These are phyloP conservation scores for Myotis daubentonii DNA, from an alignment of 2,797 vertebrate species.

Conservation along the genomic window DNA sequence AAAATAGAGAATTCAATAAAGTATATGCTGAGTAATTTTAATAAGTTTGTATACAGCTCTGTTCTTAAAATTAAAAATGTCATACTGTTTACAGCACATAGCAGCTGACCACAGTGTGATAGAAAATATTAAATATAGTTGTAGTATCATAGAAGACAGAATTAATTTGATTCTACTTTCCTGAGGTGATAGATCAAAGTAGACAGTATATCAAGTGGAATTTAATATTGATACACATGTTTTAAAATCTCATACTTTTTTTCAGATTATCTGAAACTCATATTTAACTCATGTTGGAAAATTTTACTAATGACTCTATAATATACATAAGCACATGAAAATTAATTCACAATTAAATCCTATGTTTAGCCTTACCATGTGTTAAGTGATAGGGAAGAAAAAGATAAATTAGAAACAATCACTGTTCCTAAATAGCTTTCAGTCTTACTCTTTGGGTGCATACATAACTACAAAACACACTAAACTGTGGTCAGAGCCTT, in stretches of 20 bases:
- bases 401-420: neutral
- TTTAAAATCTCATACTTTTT: neutral
- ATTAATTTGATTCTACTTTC: neutral
- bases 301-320: neutral
- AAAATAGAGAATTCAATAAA: neutral
- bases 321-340: neutral
- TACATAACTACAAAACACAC: neutral
- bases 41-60: neutral
- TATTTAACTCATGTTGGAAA: neutral
- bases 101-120: neutral
- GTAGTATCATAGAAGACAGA: neutral
- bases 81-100: neutral
- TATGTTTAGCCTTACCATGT: neutral
- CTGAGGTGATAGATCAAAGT: neutral
- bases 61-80: neutral
- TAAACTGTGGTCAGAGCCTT: neutral
- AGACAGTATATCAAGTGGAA: neutral
- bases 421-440: neutral
- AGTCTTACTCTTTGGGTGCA: neutral
- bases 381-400: neutral
- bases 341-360: neutral
- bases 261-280: neutral
- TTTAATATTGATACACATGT: neutral
- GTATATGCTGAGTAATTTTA: neutral
- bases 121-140: neutral